Base-by-base conservation (phyloP, 2,113 vertebrate species). In the Pseudopipra pipra region DNA sequence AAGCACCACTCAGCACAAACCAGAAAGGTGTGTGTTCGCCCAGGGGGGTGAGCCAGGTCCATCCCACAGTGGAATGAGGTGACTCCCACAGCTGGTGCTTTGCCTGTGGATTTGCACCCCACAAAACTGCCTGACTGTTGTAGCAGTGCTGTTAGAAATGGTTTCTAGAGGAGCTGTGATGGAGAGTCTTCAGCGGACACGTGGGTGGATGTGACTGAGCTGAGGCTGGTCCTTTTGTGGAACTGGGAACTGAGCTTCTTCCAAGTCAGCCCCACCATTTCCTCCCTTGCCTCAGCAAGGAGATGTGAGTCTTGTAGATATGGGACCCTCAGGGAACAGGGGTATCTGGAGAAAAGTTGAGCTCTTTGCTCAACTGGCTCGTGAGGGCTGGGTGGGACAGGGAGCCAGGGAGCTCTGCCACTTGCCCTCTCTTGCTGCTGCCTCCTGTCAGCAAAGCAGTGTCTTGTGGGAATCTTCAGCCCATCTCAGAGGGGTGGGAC, bases 1-100 rank as follows among this genome's bases (percentile, higher is more conserved):
- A 39, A 71, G 27, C 0, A 0, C 41, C 61, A 37, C 19, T 56
- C 1, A 2, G 52, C 27, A 12, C 27, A 52, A 37, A 56, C 9
- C 47, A 59, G 31, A 61, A 85, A 51, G 52, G 12, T 1, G 0
- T 2, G 12, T 24, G 24, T 47, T 66, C 8, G 3, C 23, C 18
- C 33, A 47, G 44, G 33, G 52, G 22, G 19, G 31, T 3, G 30
- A 66, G 33, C 22, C 24, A 22, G 33, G 4, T 52, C 76, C 25
- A 14, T 18, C 27, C 30, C 58, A 25, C 8, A 1, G 22, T 10
- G 16, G 33, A 18, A 78, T 23, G 43, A 65, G 52, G 17, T 41
- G 47, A 8, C 22, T 51, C 11, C 30, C 31, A 22, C 9, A 39
- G 35, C 16, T 75, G 46, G 28, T 27, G n/a, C 41, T 90, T 56